A percentile compares a stretch with the other conserved stretches of the same genome.
phyloP scores from a whole-genome alignment of 2,797 vertebrate species.

The Macropodus opercularis region DNA sequence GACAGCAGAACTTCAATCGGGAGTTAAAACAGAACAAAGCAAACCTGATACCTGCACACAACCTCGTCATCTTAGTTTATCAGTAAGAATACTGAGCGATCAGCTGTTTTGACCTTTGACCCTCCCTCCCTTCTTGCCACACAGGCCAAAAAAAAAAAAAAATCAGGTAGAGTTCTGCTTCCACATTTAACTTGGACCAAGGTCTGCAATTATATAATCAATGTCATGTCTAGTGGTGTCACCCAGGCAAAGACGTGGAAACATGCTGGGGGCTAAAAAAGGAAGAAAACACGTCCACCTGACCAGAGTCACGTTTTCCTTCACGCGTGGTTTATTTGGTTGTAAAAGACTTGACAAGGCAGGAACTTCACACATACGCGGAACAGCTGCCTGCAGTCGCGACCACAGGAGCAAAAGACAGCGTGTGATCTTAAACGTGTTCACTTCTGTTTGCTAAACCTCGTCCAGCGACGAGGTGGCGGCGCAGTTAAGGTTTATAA shows the following conservation, averaged over 20 bases:
- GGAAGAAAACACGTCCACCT: neutral
- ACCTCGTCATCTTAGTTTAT: neutral
- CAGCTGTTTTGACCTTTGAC: constrained; percentile 18
- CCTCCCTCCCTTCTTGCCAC: neutral
- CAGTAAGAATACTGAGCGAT: neutral
- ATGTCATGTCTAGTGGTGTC: neutral
- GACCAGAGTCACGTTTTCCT: neutral
- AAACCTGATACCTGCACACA: neutral
- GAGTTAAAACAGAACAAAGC: neutral
- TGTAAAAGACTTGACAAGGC: neutral
- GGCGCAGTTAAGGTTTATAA: neutral
- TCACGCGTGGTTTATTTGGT: neutral
- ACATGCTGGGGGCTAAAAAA: neutral
- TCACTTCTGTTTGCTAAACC: neutral
- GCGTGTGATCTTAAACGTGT: neutral
- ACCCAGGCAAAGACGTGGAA: neutral
- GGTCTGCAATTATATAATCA: neutral
- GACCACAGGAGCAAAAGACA: neutral
- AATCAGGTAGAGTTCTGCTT: neutral
- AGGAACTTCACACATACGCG: constrained; percentile 1
- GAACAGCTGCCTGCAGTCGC: constrained; percentile 2
- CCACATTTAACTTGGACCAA: neutral
- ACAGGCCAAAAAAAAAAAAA: neutral
- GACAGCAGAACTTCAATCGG: neutral
- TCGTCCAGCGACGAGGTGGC: neutral